Evolutionary conservation across 1,140 invertebrate genomes (phyloP).

Genomic region (Hormaphis cornu): DNA sequence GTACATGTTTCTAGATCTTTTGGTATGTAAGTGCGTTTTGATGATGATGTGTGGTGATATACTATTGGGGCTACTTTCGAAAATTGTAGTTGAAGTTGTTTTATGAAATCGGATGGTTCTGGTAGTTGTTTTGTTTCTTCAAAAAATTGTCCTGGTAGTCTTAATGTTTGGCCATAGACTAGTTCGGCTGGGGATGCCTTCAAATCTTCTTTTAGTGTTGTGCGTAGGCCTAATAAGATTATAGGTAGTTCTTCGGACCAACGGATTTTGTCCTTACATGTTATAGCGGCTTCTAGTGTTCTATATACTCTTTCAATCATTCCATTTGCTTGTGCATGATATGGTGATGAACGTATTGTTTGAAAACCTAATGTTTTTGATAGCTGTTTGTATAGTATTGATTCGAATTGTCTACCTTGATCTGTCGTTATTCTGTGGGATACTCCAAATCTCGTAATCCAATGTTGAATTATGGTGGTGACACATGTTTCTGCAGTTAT

Average conservation of each 20-base stretch:
- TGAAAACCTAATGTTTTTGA: slow-evolving; percentile 10
- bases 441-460: slow-evolving; percentile 42
- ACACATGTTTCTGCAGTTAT: slow-evolving; percentile 40
- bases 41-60: background rate
- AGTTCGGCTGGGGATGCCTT: slow-evolving; percentile 38
- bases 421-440: slow-evolving; percentile 42
- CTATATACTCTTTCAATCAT: too few relatives aligned
- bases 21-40: background rate
- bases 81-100: background rate
- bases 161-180: too few relatives aligned
- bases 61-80: background rate
- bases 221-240: too few relatives aligned
- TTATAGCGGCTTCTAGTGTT: slow-evolving; percentile 39
- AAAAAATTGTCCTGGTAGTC: too few relatives aligned
- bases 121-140: background rate
- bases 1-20: background rate
- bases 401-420: slow-evolving; percentile 42
- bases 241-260: slow-evolving; percentile 31
- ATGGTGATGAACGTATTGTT: background rate
- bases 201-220: too few relatives aligned
- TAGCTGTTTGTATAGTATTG: slow-evolving; percentile 38
- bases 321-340: slow-evolving; percentile 38
- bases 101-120: background rate
- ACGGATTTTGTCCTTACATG: slow-evolving; percentile 27
- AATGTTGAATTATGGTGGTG: slow-evolving; percentile 37